phyloP scores from a whole-genome alignment of 2,797 vertebrate genomes.

The Crypturellus tataupa region DNA sequence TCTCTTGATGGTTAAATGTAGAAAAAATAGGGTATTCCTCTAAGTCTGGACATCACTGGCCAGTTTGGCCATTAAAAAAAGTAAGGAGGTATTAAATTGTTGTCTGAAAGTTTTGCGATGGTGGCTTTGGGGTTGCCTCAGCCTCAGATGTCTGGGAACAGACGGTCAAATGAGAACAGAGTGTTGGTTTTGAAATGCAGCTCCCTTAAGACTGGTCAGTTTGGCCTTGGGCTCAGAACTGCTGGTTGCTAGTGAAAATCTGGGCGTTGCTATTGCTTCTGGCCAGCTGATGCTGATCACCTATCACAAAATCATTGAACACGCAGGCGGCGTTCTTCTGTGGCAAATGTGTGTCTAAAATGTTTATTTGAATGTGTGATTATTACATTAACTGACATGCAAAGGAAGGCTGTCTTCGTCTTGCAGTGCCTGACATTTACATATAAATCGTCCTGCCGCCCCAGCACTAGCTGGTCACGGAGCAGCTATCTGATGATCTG shows the following conservation, averaged over 20 bases:
- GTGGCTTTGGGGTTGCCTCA: neutral
- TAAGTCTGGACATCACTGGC: neutral
- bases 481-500: neutral
- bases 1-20: neutral
- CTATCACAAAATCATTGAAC: neutral
- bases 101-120: neutral
- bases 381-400: neutral
- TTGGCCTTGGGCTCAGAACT: accelerated
- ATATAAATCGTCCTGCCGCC: neutral
- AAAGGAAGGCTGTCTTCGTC: neutral
- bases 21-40: neutral
- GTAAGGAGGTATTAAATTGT: neutral
- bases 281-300: neutral
- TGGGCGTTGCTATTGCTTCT: neutral
- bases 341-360: neutral
- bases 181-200: neutral
- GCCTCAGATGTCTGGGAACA: neutral
- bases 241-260: neutral
- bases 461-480: neutral
- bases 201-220: neutral
- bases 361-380: neutral
- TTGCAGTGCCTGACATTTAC: neutral
- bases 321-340: neutral
- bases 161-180: accelerated
- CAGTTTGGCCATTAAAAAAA: neutral